Conservation (phyloP, 2,113 vertebrate species). For the Sylvilagus bachmani region DNA sequence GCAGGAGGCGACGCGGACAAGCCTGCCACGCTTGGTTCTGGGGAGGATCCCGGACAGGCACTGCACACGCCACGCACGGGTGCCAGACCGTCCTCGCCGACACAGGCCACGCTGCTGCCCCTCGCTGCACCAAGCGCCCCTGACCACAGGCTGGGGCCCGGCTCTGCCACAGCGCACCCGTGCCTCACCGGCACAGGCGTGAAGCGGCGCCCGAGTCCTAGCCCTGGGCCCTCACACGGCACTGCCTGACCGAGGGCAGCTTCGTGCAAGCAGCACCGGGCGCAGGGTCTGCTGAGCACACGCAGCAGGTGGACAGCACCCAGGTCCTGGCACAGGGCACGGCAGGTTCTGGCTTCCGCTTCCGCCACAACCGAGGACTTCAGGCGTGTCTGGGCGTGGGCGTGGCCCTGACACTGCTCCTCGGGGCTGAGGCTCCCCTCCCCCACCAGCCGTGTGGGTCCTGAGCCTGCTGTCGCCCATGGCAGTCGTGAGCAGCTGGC, state of each 20-base stretch:
- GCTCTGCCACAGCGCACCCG: too few species aligned
- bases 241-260: background rate
- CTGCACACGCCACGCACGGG: too few species aligned
- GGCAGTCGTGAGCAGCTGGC: background rate
- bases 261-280: accelerated
- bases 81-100: too few species aligned
- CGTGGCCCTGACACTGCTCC: too few species aligned
- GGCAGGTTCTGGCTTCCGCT: background rate
- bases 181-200: too few species aligned
- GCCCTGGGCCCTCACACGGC: too few species aligned
- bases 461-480: background rate
- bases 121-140: accelerated
- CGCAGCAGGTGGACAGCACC: background rate
- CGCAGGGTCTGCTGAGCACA: background rate
- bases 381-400: background rate
- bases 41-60: background rate
- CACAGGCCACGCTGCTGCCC: too few species aligned
- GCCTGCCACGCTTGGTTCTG: background rate
- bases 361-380: accelerated
- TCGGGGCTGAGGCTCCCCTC: background rate
- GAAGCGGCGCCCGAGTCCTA: too few species aligned
- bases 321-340: too few species aligned
- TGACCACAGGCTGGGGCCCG: too few species aligned
- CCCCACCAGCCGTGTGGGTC: background rate
- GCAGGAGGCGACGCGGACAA: accelerated